These are phyloP conservation scores for Cromileptes altivelis DNA, from an alignment of 2,113 vertebrate genomes.

Conservation along the genomic window DNA sequence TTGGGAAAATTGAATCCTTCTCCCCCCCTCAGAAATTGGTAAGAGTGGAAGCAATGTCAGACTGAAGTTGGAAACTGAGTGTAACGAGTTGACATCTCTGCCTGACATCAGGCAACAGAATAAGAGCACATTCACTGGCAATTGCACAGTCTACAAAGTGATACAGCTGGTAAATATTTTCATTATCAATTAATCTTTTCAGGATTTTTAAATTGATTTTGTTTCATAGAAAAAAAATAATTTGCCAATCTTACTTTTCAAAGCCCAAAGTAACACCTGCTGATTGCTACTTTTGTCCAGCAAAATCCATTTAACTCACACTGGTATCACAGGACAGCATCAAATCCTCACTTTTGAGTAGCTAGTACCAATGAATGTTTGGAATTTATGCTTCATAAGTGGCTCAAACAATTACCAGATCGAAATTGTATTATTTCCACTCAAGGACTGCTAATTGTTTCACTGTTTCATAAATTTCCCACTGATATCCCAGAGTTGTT, in stretches of 20 bases:
- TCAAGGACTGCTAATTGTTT: background rate
- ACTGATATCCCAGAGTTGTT: background rate
- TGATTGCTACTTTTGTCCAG: background rate
- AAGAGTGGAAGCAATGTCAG: no score
- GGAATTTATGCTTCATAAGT: background rate
- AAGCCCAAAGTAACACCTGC: background rate
- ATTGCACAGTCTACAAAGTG: background rate
- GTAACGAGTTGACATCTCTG: no score
- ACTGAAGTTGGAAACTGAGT: no score
- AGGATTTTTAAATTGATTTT: background rate
- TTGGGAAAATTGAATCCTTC: no score
- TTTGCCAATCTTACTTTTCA: background rate
- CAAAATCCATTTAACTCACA: background rate
- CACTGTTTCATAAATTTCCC: background rate
- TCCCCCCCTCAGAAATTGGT: no score
- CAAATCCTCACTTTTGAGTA: no score
- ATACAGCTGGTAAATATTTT: background rate
- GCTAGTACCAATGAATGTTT: background rate
- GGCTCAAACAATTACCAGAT: background rate
- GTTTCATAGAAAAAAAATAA: background rate
- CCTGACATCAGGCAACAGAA: background rate
- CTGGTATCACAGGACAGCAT: no score
- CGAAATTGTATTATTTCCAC: background rate
- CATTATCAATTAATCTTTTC: background rate
- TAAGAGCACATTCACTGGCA: background rate